These are phyloP conservation scores for Gasterosteus aculeatus DNA, from an alignment of 2,113 vertebrate genomes.

Conservation along the genomic window DNA sequence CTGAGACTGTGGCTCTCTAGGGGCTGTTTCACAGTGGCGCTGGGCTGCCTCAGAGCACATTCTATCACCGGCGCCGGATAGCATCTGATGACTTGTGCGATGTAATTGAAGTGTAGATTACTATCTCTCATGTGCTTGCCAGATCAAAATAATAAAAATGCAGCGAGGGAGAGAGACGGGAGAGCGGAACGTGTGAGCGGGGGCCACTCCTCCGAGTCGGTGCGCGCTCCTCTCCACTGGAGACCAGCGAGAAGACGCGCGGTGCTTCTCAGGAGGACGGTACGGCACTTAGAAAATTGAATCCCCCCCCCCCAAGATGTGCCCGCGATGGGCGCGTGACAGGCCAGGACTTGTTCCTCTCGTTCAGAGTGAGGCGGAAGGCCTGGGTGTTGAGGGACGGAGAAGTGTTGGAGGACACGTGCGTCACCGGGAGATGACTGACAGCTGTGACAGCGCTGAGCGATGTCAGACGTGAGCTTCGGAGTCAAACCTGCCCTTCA, in stretches of 20 bases:
- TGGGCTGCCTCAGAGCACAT: constrained; percentile 78
- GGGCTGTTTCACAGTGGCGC: constrained; percentile 74
- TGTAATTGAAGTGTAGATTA: constrained; percentile 83
- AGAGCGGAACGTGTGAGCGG: too few relatives aligned
- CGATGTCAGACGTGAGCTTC: constrained; percentile 64
- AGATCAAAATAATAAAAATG: constrained; percentile 81
- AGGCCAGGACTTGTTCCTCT: constrained; percentile 65
- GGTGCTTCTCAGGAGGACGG: constrained; percentile 57
- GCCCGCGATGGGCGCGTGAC: constrained; percentile 60
- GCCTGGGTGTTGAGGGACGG: constrained; percentile 53
- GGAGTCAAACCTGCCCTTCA: constrained; percentile 56
- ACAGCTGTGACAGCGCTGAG: constrained; percentile 67
- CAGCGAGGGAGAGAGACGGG: constrained; percentile 45
- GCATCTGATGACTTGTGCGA: constrained; percentile 80
- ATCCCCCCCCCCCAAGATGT: constrained; percentile 62
- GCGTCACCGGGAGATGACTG: constrained; percentile 61
- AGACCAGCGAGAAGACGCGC: constrained; percentile 57
- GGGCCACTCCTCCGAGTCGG: too few relatives aligned
- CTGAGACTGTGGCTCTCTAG: constrained; percentile 68
- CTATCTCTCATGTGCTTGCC: constrained; percentile 78
- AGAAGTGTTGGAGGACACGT: constrained; percentile 60
- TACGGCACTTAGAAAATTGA: constrained; percentile 68
- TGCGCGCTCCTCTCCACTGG: constrained; percentile 42
- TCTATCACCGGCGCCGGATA: constrained; percentile 75
- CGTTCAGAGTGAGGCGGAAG: constrained; percentile 50